Conservation (phyloP, 2,113 vertebrate species). For the Cairina moschata region DNA sequence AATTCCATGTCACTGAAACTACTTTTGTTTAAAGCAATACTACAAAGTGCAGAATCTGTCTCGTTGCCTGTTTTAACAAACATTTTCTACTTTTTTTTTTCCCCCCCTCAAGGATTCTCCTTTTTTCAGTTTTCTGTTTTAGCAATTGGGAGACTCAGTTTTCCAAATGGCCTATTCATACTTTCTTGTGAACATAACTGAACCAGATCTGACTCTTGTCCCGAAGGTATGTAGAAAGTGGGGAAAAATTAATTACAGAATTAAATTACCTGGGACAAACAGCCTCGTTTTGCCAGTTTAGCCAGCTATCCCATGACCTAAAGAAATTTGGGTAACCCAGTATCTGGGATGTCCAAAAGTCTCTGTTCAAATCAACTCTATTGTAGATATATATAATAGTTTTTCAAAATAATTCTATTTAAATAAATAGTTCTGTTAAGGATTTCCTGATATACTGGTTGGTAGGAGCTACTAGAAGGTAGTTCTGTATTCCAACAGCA, state of each 20-base stretch:
- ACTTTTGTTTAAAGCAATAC: background rate
- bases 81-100: background rate
- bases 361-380: background rate
- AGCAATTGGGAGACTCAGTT: background rate
- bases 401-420: background rate
- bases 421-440: slow-evolving; percentile 1
- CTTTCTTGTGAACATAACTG: background rate
- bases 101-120: background rate
- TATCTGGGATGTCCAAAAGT: background rate
- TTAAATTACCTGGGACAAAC: background rate
- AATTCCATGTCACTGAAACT: background rate
- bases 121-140: background rate
- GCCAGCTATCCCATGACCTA: background rate
- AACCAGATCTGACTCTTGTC: background rate
- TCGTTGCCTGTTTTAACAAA: background rate
- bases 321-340: background rate
- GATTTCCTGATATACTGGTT: background rate
- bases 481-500: background rate
- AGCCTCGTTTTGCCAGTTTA: background rate
- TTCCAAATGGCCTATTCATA: background rate
- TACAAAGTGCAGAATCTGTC: background rate
- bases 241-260: background rate
- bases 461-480: background rate
- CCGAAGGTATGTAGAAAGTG: background rate
- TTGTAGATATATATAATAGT: background rate